These are phyloP conservation scores for Nannoperca obscura DNA, from an alignment of 2,797 vertebrate species.

Conservation along the genomic window DNA sequence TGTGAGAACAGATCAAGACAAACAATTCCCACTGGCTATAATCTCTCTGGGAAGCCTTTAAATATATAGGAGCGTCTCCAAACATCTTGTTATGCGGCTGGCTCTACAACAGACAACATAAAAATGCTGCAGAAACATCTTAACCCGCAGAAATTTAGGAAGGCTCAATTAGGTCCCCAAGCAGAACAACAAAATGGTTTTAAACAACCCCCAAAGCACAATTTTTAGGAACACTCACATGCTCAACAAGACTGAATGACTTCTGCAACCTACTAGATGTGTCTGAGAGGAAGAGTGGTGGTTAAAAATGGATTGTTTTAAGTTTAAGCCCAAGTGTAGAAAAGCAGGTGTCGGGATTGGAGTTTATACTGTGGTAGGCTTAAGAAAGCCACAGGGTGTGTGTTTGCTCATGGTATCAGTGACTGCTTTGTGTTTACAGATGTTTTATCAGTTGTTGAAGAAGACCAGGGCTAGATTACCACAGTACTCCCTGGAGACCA, in stretches of 20 bases:
- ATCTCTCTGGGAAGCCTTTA: conserved; percentile 74
- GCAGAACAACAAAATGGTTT: conserved; percentile 20
- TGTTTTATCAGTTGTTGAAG: conserved; percentile 72
- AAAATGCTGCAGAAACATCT: conserved; percentile 35
- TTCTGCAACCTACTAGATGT: not conserved
- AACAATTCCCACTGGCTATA: conserved; percentile 53
- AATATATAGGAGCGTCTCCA: conserved; percentile 68
- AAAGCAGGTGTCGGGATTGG: conserved; percentile 32
- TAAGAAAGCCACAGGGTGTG: conserved; percentile 59
- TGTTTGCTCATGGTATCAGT: conserved; percentile 72
- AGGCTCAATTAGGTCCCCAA: conserved; percentile 14
- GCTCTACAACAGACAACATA: conserved; percentile 53
- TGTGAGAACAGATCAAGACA: conserved; percentile 43
- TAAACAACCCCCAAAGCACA: conserved; percentile 26
- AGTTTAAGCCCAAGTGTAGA: not conserved
- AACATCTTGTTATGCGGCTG: conserved; percentile 65
- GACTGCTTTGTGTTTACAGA: conserved; percentile 69
- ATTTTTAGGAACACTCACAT: not conserved
- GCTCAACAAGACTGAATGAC: not conserved
- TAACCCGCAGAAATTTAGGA: conserved; percentile 35
- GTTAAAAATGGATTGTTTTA: not conserved
- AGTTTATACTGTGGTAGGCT: conserved; percentile 18
- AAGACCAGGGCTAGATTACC: conserved; percentile 44
- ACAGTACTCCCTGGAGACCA: conserved; percentile 14
- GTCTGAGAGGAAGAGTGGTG: not conserved